Conservation (phyloP, 2,888 invertebrate genomes). For the Diplolepis rosae region DNA sequence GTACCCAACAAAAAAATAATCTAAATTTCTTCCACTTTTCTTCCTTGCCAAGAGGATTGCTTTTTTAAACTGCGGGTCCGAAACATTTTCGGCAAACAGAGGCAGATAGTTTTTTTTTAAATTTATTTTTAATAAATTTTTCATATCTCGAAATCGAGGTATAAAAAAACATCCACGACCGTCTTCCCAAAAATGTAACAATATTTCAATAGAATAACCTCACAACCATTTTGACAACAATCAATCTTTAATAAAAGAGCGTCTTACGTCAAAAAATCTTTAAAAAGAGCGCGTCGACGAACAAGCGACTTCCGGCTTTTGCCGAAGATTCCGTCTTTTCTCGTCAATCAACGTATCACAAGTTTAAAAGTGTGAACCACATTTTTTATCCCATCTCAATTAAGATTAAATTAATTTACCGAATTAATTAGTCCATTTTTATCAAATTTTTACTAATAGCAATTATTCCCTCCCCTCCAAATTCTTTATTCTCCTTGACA, state of each 20-base stretch:
- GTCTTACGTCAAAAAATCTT: conserved; percentile 63
- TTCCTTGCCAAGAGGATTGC: not conserved
- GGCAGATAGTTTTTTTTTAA: conserved; percentile 28
- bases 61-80: conserved; percentile 29
- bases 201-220: conserved; percentile 69
- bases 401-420: conserved; percentile 11
- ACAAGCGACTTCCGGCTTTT: conserved; percentile 48
- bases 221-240: conserved; percentile 73
- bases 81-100: conserved; percentile 40
- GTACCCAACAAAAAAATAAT: conserved; percentile 12
- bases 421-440: not conserved
- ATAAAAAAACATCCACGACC: not conserved
- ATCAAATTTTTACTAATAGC: not conserved
- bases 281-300: conserved; percentile 62
- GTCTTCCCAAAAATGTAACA: conserved; percentile 48
- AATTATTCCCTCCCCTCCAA: not conserved
- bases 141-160: not conserved
- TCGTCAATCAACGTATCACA: conserved; percentile 66
- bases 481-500: conserved; percentile 13
- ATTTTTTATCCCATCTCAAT: conserved; percentile 40
- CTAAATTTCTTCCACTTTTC: conserved; percentile 28
- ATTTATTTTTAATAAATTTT: conserved; percentile 17
- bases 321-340: conserved; percentile 12
- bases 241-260: conserved; percentile 69
- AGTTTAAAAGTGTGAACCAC: conserved; percentile 65